Evolutionary conservation across 2,888 invertebrate species (phyloP), one percentile per base, ranked within the genome.

Genomic region (Melinaea marsaeus): DNA sequence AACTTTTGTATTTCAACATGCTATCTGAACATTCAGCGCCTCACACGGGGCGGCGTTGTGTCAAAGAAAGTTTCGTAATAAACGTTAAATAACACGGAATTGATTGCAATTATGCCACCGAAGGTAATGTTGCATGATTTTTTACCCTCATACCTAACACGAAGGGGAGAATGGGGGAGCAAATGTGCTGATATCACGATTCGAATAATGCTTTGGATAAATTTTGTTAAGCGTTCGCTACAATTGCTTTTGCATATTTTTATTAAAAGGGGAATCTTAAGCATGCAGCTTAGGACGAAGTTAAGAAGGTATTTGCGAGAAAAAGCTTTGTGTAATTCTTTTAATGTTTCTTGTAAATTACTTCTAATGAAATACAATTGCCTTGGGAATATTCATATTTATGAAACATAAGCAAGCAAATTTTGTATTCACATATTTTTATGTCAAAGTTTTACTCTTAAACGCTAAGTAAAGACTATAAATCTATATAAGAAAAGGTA

Each of bases 51-150:
- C 32, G 22, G 51, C n/a, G 51, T 32, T 51, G 51, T 51, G 51
- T 51, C 51, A 42, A 61, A 63, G 45, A 55, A 61, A 46, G 57
- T 63, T 63, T 60, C 48, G 46, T 61, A 59, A 63, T 63, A 67
- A 67, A 67, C 57, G 65, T 69, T 69, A 67, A 69, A 70, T 67
- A 67, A 66, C 63, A 67, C 64, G 66, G 67, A 70, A 66, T 70
- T 63, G 65, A 69, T 67, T 63, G 69, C 67, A 64, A 70, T 69
- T 70, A 69, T 78, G 77, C 74, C 74, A 74, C 81, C 77, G 81
- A 84, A 85, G 85, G 76, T 79, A 79, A 78, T 74, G 77, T 79
- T 78, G 80, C 81, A 80, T 79, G 81, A 79, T 81, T 85, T 80
- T 67, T 80, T 80, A 77, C 79, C 85, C 85, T 80, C 72, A 72